Percentiles rank a stretch among this genome's conserved stretches.
phyloP scores from a whole-genome alignment of 2,888 invertebrate species.

The Blastobasis adustella region DNA sequence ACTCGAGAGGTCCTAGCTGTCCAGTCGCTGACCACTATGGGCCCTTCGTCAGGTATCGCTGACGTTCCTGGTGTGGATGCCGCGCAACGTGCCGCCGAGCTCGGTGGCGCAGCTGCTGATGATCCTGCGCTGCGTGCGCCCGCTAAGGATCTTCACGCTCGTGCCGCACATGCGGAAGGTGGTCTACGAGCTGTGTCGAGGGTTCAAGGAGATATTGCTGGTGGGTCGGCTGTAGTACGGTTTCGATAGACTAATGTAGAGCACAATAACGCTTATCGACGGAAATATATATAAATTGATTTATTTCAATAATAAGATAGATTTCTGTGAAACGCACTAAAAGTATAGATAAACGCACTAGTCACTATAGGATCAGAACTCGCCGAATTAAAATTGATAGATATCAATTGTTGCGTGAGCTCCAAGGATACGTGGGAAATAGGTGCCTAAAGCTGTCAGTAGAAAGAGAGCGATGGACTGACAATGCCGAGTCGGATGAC shows the following conservation, averaged over 20 bases:
- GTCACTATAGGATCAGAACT: no score
- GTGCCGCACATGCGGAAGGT: constrained; percentile 99
- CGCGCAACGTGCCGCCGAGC: constrained; percentile 91
- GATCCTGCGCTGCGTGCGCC: constrained; percentile 97
- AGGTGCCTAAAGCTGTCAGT: no score
- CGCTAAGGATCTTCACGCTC: constrained; percentile 96
- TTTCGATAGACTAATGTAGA: no score
- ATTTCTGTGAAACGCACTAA: not conserved
- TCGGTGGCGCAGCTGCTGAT: constrained; percentile 95
- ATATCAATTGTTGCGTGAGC: no score
- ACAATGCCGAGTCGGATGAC: no score
- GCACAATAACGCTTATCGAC: no score
- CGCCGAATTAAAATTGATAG: no score
- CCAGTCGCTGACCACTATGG: not conserved
- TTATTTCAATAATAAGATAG: not conserved
- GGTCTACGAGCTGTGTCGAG: constrained; percentile 97
- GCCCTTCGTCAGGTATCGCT: constrained; percentile 84
- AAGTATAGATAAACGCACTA: not conserved
- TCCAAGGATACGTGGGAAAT: no score
- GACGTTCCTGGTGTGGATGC: constrained; percentile 98
- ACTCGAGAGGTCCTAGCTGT: no score
- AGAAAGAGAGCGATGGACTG: no score
- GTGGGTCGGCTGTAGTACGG: no score
- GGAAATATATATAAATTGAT: not conserved
- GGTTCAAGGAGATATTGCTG: constrained; percentile 98